Evolutionary conservation across 2,113 vertebrate species (phyloP).

Genomic region (Patagioenas fasciata): DNA sequence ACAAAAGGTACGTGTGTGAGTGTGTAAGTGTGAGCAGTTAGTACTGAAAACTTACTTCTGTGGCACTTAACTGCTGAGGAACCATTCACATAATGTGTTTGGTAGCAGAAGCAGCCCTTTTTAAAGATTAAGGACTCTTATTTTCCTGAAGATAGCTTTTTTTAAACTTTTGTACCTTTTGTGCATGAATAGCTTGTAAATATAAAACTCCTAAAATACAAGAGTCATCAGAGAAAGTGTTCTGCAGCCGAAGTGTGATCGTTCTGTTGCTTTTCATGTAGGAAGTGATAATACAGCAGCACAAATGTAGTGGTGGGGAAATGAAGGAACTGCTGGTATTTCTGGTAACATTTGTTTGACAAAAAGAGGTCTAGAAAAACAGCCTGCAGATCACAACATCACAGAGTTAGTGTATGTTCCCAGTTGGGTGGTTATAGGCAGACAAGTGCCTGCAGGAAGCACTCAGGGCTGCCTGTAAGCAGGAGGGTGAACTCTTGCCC

Average conservation of each 20-base stretch:
- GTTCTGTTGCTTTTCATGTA: neutral
- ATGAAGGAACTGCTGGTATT: neutral
- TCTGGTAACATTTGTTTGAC: neutral
- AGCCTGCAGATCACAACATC: neutral
- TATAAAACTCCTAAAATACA: neutral
- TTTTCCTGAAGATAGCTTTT: neutral
- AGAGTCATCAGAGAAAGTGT: neutral
- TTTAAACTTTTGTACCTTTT: neutral
- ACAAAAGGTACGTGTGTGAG: slow-evolving; percentile 88
- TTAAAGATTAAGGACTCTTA: neutral
- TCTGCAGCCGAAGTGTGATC: neutral
- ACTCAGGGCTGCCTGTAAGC: neutral
- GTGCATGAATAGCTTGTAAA: neutral
- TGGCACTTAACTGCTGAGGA: neutral
- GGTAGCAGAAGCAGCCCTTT: neutral
- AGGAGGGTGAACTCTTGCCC: neutral
- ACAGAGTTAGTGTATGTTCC: neutral
- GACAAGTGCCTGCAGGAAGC: neutral
- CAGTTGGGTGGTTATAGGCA: neutral
- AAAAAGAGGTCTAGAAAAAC: neutral
- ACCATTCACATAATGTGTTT: neutral
- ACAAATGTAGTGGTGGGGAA: neutral
- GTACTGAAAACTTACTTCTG: neutral
- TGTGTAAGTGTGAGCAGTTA: neutral
- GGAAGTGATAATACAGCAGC: slow-evolving; percentile 14